phyloP scores from a whole-genome alignment of 2,113 vertebrate genomes.

The Antechinus stuartii region DNA sequence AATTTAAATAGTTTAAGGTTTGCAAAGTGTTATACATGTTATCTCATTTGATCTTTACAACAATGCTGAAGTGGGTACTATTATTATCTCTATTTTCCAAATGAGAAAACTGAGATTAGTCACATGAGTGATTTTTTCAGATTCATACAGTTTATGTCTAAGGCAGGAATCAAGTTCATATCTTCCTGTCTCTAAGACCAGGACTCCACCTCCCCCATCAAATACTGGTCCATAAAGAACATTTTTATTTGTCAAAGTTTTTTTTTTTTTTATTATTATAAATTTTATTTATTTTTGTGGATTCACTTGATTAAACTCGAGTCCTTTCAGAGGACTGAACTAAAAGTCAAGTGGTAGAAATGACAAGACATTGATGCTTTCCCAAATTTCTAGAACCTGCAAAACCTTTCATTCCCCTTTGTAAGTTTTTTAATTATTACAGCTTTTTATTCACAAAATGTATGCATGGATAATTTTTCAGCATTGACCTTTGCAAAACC shows the following conservation, averaged over 20 bases:
- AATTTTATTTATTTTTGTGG: slow-evolving; percentile 18
- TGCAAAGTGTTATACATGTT: not conserved
- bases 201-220: not conserved
- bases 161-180: not conserved
- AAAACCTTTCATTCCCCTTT: not conserved
- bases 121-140: not conserved
- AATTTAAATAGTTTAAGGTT: not conserved
- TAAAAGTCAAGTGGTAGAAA: not conserved
- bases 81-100: not conserved
- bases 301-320: slow-evolving; percentile 11
- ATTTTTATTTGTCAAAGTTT: not conserved
- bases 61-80: not conserved
- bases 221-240: not conserved
- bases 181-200: not conserved
- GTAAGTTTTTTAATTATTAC: not conserved
- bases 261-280: no score
- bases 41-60: not conserved
- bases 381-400: not conserved
- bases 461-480: no score
- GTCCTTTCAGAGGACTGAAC: not conserved
- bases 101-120: not conserved
- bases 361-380: not conserved
- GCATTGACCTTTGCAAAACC: no score
- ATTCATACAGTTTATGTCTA: not conserved
- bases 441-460: no score